Conservation (phyloP, 1,140 invertebrate genomes). For the Pantala flavescens region DNA sequence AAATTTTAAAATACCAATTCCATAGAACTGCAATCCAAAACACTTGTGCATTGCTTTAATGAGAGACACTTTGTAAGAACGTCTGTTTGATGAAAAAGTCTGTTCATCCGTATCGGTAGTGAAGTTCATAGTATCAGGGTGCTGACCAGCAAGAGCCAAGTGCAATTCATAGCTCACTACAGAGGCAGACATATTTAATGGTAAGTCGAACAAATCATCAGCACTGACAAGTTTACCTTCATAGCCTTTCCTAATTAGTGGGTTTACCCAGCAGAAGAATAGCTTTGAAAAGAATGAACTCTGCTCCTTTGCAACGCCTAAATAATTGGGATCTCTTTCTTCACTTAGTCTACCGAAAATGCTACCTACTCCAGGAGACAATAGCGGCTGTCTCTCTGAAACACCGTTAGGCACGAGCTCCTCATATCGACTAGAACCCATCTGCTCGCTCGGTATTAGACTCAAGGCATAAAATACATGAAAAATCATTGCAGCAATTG, state of each 20-base stretch:
- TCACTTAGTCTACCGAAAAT: conserved; percentile 48
- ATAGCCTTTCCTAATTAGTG: conserved; percentile 72
- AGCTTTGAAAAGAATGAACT: conserved; percentile 58
- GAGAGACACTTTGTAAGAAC: conserved; percentile 46
- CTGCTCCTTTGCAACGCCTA: conserved; percentile 72
- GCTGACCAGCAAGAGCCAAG: conserved; percentile 37
- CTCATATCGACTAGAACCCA: background rate
- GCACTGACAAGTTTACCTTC: conserved; percentile 55
- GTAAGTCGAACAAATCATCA: conserved; percentile 80
- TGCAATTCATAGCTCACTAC: conserved; percentile 48
- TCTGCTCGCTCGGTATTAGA: conserved; percentile 41
- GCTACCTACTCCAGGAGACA: conserved; percentile 33
- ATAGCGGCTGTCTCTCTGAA: conserved; percentile 34
- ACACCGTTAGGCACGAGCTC: conserved; percentile 19
- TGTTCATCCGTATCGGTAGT: conserved; percentile 26
- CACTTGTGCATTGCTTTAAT: conserved; percentile 63
- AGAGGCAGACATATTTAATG: conserved; percentile 51
- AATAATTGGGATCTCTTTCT: conserved; percentile 53
- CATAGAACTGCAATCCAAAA: conserved; percentile 81
- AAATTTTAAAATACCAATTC: conserved; percentile 78
- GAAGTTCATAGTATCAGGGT: conserved; percentile 28
- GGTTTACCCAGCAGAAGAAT: conserved; percentile 78
- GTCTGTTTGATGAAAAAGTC: conserved; percentile 19
- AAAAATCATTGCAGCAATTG: conserved; percentile 32
- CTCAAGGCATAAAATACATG: conserved; percentile 47